phyloP scores from a whole-genome alignment of 2,113 vertebrate genomes.

The Trichomycterus rosablanca region DNA sequence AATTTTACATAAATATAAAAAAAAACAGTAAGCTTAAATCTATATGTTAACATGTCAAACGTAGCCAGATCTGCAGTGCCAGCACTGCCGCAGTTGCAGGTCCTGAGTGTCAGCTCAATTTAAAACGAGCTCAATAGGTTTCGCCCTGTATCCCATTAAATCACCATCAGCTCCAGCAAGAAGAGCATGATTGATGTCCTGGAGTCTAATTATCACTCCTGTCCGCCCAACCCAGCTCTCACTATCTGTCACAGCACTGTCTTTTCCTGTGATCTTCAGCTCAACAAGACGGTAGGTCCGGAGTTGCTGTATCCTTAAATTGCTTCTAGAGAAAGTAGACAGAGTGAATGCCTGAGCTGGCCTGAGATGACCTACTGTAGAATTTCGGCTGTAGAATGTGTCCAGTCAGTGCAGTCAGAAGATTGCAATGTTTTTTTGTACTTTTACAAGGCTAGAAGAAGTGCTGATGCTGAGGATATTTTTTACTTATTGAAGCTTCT shows the following conservation, averaged over 20 bases:
- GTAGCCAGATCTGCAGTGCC: slow-evolving; percentile 15
- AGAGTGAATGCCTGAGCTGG: background rate
- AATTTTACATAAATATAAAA: too few relatives aligned
- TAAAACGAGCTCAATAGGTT: too few relatives aligned
- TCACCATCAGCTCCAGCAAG: too few relatives aligned
- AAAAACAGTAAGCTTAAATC: too few relatives aligned
- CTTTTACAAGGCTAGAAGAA: too few relatives aligned
- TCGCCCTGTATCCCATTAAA: slow-evolving; percentile 1
- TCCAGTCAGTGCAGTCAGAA: too few relatives aligned
- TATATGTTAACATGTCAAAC: too few relatives aligned
- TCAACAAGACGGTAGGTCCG: background rate
- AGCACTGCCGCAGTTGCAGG: slow-evolving; percentile 15
- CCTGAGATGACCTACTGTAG: too few relatives aligned
- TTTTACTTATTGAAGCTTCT: too few relatives aligned
- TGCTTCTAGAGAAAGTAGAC: background rate
- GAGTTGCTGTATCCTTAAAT: background rate
- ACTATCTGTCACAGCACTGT: background rate
- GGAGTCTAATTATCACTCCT: slow-evolving; percentile 1
- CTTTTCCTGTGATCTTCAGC: slow-evolving; percentile 14
- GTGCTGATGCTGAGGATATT: too few relatives aligned
- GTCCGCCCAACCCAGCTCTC: background rate
- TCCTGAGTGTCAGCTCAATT: slow-evolving; percentile 12
- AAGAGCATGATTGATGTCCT: background rate
- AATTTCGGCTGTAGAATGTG: too few relatives aligned
- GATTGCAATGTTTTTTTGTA: too few relatives aligned